Percentiles rank a stretch among this genome's conserved stretches.
Evolutionary conservation across 1,140 invertebrate species (phyloP).

Genomic region (Melipona quadrifasciata): DNA sequence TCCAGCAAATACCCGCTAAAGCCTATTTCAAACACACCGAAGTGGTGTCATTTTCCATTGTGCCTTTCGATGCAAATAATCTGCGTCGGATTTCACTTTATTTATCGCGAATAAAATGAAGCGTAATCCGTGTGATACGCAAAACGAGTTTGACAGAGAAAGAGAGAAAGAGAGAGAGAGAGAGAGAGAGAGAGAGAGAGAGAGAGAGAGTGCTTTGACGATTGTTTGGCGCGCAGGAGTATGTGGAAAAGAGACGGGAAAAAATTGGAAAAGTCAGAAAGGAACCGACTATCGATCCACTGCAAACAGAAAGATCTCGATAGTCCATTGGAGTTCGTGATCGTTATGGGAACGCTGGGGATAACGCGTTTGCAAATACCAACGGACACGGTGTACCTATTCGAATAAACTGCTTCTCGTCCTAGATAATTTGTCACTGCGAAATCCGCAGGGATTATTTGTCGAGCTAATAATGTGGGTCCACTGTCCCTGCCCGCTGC

Average conservation of each 20-base stretch:
- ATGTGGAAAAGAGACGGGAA: not conserved
- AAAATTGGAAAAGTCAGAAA: not conserved
- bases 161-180: too few relatives aligned
- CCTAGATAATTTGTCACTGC: constrained; percentile 77
- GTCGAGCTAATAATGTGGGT: constrained; percentile 77
- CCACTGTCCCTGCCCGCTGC: constrained; percentile 57
- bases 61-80: constrained; percentile 36
- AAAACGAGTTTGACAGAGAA: not conserved
- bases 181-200: not conserved
- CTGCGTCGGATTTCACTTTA: constrained; percentile 40
- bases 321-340: constrained; percentile 55
- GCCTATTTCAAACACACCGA: not conserved
- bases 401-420: constrained; percentile 74
- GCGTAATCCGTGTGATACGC: not conserved
- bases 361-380: constrained; percentile 67
- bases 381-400: constrained; percentile 62
- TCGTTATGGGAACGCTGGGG: constrained; percentile 55
- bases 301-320: constrained; percentile 55
- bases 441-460: constrained; percentile 78
- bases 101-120: constrained; percentile 32
- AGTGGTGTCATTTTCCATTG: constrained; percentile 28
- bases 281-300: constrained; percentile 28
- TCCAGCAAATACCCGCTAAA: not conserved
- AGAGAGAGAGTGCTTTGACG: not conserved
- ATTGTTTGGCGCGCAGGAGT: not conserved